Conservation (phyloP, 2,113 vertebrate species). For the Corydoras sp. region DNA sequence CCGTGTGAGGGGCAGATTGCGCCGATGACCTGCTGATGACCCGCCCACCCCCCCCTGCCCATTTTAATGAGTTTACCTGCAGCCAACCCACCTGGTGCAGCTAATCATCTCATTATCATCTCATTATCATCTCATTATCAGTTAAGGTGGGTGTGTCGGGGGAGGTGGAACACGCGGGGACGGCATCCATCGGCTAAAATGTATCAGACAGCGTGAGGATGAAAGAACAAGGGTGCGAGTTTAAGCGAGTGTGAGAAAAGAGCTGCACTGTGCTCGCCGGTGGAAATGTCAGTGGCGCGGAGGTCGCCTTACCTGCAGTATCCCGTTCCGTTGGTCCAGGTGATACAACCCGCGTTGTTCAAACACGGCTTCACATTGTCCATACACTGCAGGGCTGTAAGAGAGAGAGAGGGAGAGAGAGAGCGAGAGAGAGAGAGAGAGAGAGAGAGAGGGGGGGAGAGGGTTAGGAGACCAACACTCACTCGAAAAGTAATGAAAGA, state of each 20-base stretch:
- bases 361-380: constrained; percentile 77
- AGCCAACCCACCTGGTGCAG: no score
- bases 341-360: constrained; percentile 82
- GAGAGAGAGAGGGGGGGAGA: neutral
- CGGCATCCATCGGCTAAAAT: no score
- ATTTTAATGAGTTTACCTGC: no score
- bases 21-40: no score
- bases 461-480: neutral
- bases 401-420: constrained; percentile 25
- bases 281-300: constrained; percentile 14
- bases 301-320: constrained; percentile 81
- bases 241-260: neutral
- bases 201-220: neutral
- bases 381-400: constrained; percentile 84
- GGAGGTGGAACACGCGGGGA: neutral
- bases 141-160: no score
- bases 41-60: no score
- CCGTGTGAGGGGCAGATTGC: no score
- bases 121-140: no score
- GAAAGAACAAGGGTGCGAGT: neutral
- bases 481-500: constrained; percentile 4
- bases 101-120: no score
- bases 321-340: constrained; percentile 79
- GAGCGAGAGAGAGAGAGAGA: neutral
- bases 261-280: neutral